These are phyloP conservation scores for Apis cerana DNA, from an alignment of 1,140 invertebrate genomes.

Conservation along the genomic window DNA sequence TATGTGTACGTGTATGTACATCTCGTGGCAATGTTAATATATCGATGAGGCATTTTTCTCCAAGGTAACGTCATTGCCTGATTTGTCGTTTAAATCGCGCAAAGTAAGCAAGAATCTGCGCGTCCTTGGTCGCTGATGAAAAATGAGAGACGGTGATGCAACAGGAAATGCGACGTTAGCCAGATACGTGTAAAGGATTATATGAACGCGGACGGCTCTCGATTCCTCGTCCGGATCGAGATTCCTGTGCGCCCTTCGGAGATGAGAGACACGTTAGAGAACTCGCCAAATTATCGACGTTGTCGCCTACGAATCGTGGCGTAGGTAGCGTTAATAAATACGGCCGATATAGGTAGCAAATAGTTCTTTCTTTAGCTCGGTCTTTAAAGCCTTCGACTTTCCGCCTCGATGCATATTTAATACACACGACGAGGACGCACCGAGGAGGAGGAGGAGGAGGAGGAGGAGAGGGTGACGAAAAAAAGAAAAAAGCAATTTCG, in stretches of 20 bases:
- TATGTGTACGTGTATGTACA: too few species aligned
- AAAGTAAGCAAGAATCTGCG: neutral
- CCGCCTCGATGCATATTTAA: neutral
- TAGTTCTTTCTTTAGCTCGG: neutral
- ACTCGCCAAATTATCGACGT: neutral
- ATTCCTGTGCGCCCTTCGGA: neutral
- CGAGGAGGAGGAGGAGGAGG: neutral
- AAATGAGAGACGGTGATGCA: slow-evolving; percentile 14
- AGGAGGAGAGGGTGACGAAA: neutral
- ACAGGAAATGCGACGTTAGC: slow-evolving; percentile 33
- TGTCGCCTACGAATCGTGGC: neutral
- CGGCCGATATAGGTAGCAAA: too few species aligned
- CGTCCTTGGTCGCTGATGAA: neutral
- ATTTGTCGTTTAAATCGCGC: neutral
- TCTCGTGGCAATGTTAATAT: neutral
- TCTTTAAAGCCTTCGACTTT: neutral
- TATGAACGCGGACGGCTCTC: slow-evolving; percentile 1
- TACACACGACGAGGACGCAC: too few species aligned
- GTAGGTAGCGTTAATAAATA: neutral
- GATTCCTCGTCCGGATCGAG: neutral
- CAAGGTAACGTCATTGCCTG: neutral
- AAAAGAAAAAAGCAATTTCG: neutral
- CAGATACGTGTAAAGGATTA: neutral
- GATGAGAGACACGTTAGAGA: neutral
- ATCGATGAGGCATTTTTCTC: neutral